Evolutionary conservation across 2,888 invertebrate species (phyloP).

Genomic region (Stenotaenia linearis): DNA sequence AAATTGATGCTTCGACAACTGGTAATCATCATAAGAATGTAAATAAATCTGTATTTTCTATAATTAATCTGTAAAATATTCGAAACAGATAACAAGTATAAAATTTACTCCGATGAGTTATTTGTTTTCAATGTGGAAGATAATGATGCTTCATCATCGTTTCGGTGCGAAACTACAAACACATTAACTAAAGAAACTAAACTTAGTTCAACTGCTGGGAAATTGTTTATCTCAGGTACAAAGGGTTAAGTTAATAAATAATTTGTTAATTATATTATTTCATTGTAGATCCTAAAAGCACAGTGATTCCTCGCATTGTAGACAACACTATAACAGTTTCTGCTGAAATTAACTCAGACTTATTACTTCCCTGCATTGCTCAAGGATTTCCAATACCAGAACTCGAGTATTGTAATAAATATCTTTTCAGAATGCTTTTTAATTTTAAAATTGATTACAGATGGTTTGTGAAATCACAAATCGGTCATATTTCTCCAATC

Average conservation of each 20-base stretch:
- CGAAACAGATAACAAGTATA: slow-evolving; percentile 27
- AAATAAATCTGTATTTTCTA: too few relatives aligned
- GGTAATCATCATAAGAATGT: neutral
- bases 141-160: slow-evolving; percentile 21
- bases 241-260: neutral
- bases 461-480: neutral
- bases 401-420: neutral
- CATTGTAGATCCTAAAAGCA: neutral
- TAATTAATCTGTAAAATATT: neutral
- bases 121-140: neutral
- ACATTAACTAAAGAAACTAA: slow-evolving; percentile 17
- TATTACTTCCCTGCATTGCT: slow-evolving; percentile 34
- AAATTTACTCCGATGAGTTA: neutral
- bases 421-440: neutral
- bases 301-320: neutral
- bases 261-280: neutral
- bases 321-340: neutral
- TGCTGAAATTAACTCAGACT: slow-evolving; percentile 19
- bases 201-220: slow-evolving; percentile 27
- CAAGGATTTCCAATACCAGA: slow-evolving; percentile 34
- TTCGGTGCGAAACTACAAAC: slow-evolving; percentile 28
- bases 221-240: slow-evolving; percentile 30
- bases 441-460: neutral
- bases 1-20: slow-evolving; percentile 18
- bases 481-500: neutral